phyloP scores from a whole-genome alignment of 2,888 invertebrate species.

The Drosophila pseudotakahashii region DNA sequence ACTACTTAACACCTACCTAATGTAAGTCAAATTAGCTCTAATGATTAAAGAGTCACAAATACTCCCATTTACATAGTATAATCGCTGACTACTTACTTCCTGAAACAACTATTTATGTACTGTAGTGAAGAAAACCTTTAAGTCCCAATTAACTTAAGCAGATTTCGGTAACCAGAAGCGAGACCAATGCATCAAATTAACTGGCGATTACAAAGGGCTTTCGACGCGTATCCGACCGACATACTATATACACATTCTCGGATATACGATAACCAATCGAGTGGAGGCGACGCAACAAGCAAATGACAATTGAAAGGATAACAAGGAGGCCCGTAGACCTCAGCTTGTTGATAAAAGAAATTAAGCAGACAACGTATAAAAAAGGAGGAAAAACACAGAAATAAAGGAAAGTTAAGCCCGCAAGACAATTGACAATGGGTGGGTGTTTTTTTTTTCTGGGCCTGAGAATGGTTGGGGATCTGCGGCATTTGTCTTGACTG shows the following conservation, averaged over 20 bases:
- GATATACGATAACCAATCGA: conserved; percentile 35
- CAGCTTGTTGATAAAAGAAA: conserved; percentile 73
- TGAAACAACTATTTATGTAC: background rate
- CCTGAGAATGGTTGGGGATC: conserved; percentile 32
- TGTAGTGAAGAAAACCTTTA: background rate
- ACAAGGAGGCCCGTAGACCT: conserved; percentile 36
- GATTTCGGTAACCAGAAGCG: conserved; percentile 2
- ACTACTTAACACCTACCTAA: background rate
- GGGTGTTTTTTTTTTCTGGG: background rate
- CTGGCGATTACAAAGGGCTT: conserved; percentile 67
- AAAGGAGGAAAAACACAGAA: conserved; percentile 25
- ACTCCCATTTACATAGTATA: background rate
- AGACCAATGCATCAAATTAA: conserved; percentile 58
- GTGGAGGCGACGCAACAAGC: conserved; percentile 66
- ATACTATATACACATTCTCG: conserved; percentile 4
- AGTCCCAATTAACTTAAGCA: conserved; percentile 7
- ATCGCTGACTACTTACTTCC: background rate
- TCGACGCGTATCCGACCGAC: conserved; percentile 9
- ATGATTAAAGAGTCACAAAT: background rate
- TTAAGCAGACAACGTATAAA: conserved; percentile 54
- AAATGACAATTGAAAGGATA: conserved; percentile 76
- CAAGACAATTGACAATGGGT: conserved; percentile 69
- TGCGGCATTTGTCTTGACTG: conserved; percentile 75
- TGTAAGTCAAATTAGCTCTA: background rate
- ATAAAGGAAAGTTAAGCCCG: conserved; percentile 67